phyloP scores from a whole-genome alignment of 2,888 invertebrate genomes.

The Metellina segmentata region DNA sequence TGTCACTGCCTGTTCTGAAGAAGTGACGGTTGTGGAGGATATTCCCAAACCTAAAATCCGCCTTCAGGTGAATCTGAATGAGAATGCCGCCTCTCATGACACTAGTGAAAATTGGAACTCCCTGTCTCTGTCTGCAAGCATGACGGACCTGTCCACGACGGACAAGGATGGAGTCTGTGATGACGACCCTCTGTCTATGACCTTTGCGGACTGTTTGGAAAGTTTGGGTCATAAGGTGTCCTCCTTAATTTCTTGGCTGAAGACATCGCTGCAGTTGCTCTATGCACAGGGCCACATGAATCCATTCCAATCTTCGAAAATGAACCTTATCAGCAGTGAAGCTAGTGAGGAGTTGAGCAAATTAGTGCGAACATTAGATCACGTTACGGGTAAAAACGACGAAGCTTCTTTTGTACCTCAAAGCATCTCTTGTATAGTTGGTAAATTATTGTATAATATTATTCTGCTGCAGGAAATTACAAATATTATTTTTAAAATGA shows the following conservation, averaged over 20 bases:
- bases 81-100: constrained; percentile 53
- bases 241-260: constrained; percentile 69
- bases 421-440: constrained; percentile 40
- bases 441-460: constrained; percentile 65
- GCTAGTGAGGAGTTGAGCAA: constrained; percentile 61
- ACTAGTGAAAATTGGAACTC: constrained; percentile 75
- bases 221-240: constrained; percentile 60
- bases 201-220: constrained; percentile 59
- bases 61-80: constrained; percentile 71
- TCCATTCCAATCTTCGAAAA: constrained; percentile 62
- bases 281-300: constrained; percentile 65
- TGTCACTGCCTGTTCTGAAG: constrained; percentile 37
- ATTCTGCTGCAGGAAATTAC: constrained; percentile 70
- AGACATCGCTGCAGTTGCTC: constrained; percentile 63
- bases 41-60: constrained; percentile 74
- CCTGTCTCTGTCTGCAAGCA: constrained; percentile 72
- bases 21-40: constrained; percentile 39
- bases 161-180: constrained; percentile 53
- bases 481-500: constrained; percentile 69
- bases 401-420: constrained; percentile 43
- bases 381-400: constrained; percentile 62
- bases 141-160: constrained; percentile 69
- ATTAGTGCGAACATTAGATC: constrained; percentile 58
- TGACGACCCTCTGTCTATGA: constrained; percentile 33
- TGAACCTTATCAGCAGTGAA: constrained; percentile 48